Evolutionary conservation across 1,140 invertebrate genomes (phyloP).

Genomic region (Octopus bimaculoides): DNA sequence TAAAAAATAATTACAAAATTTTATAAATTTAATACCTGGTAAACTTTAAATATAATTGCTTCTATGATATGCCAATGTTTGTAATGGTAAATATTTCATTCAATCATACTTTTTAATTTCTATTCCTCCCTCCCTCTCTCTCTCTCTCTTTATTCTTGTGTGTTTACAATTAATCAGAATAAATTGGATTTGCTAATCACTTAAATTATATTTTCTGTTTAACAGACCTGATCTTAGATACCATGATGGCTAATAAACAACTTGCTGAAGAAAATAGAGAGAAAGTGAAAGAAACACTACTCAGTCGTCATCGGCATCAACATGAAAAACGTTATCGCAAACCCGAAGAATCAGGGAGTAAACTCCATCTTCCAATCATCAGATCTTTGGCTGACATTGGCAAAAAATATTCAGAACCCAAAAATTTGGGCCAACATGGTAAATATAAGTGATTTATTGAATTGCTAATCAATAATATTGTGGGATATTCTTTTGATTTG

Average conservation of each 20-base stretch:
- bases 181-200: too few species aligned
- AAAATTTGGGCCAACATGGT: conserved; percentile 19
- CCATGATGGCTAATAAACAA: conserved; percentile 79
- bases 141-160: too few species aligned
- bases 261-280: conserved; percentile 75
- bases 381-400: conserved; percentile 95
- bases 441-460: neutral
- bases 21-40: too few species aligned
- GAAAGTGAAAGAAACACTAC: conserved; percentile 79
- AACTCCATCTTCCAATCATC: conserved; percentile 88
- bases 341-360: conserved; percentile 65
- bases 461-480: too few species aligned
- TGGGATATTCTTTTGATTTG: too few species aligned
- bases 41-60: too few species aligned
- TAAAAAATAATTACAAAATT: too few species aligned
- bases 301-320: conserved; percentile 91
- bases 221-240: conserved; percentile 83
- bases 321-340: conserved; percentile 55
- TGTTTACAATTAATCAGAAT: too few species aligned
- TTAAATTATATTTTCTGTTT: conserved; percentile 20
- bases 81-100: too few species aligned
- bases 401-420: conserved; percentile 82
- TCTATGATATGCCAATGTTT: too few species aligned
- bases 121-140: too few species aligned
- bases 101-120: too few species aligned